These are phyloP conservation scores for Willisornis vidua DNA, from an alignment of 2,113 vertebrate species.

Conservation along the genomic window DNA sequence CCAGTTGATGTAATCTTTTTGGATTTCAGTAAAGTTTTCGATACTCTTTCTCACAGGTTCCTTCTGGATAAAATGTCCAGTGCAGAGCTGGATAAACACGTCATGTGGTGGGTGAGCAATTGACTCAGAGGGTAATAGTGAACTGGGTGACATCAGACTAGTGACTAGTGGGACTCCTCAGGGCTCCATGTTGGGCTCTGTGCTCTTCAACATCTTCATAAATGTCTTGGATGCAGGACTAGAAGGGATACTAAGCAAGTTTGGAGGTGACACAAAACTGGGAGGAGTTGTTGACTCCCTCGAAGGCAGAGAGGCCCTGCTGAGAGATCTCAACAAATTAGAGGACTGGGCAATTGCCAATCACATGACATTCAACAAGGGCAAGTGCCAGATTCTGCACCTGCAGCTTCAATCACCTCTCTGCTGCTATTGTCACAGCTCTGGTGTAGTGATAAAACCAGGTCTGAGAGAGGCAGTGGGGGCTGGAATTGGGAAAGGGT, in stretches of 20 bases:
- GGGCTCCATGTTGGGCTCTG: neutral
- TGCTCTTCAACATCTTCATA: neutral
- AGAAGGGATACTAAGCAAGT: neutral
- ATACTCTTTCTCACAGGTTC: neutral
- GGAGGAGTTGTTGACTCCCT: neutral
- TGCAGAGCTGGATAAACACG: neutral
- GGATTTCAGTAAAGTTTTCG: neutral
- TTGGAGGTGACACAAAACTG: neutral
- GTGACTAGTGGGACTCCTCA: neutral
- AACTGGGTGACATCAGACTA: neutral
- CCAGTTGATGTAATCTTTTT: neutral
- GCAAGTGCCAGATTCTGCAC: neutral
- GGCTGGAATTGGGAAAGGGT: neutral
- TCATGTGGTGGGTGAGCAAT: neutral
- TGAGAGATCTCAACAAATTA: neutral
- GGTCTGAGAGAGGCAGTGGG: neutral
- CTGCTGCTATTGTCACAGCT: fast-evolving
- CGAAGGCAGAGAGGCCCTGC: neutral
- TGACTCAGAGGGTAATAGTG: neutral
- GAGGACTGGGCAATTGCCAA: neutral
- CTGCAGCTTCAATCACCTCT: neutral
- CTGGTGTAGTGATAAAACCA: neutral
- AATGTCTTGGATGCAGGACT: neutral
- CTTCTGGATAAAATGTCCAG: neutral
- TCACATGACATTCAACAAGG: neutral